These are phyloP conservation scores for Tachysurus vachellii DNA, from an alignment of 2,113 vertebrate genomes.

Conservation along the genomic window DNA sequence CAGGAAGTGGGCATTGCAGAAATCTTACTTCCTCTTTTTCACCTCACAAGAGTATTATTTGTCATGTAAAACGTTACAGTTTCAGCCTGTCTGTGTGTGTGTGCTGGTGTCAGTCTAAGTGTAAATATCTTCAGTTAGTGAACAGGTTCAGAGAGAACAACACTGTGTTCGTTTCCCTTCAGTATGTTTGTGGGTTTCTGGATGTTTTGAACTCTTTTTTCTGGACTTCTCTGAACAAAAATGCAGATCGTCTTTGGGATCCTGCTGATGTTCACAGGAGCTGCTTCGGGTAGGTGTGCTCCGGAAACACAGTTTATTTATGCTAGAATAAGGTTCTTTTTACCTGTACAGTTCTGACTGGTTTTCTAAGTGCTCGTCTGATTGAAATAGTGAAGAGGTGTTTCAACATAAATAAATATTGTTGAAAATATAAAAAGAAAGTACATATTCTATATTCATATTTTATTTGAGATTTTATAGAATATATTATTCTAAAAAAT, in stretches of 20 bases:
- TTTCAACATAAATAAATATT: not conserved
- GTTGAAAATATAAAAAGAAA: not conserved
- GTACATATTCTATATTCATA: too few species aligned
- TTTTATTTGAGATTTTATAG: not conserved
- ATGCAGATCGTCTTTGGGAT: not conserved
- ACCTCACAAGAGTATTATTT: not conserved
- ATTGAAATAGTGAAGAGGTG: not conserved
- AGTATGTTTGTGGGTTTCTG: not conserved
- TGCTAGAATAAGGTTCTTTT: not conserved
- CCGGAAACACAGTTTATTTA: not conserved
- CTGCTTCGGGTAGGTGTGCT: conserved; percentile 13
- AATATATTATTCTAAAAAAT: not conserved
- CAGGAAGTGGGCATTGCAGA: not conserved
- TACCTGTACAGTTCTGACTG: not conserved
- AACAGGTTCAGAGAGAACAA: not conserved
- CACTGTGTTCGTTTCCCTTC: not conserved
- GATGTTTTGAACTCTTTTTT: not conserved
- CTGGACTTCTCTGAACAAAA: not conserved
- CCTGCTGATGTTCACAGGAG: not conserved
- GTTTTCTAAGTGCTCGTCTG: not conserved
- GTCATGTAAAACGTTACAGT: not conserved
- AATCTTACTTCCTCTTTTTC: conserved; percentile 10
- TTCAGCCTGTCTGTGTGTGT: not conserved
- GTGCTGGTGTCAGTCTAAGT: not conserved
- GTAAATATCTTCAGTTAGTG: not conserved